Base-by-base conservation (phyloP, 92 coral and sea anemone species). In the Bergia sp. region DNA sequence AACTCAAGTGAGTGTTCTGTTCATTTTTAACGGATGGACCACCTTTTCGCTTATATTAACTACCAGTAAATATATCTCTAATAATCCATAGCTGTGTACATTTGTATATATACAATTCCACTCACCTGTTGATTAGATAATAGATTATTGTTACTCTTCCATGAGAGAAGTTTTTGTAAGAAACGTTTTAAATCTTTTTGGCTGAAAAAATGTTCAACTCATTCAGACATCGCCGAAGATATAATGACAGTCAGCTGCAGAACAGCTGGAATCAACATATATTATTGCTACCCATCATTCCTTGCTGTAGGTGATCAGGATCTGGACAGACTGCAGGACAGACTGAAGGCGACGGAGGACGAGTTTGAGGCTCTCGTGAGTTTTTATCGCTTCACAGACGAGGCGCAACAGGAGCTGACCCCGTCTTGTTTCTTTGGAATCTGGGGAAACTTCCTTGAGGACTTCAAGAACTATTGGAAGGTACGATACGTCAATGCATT, bases 401-500 rank as follows among this genome's bases (percentile, higher is more conserved):
- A 95, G 88, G 93, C 91, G 67, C 95, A 91, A 72, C 94, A 93
- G 87, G 92, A 93, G 69, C 91, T 94, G 76, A 95, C 94, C 1
- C 98, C 98, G n/a, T 96, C 98, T 40, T 86, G 88, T 77, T 92
- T 96, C 21, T 96, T 92, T 85, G 98, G 98, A 40, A 95, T 94
- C 75, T 96, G 99, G 99, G 98, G 98, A 29, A 93, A 91, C 89
- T 96, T 96, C 77, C 79, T 95, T 37, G 99, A 95, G 84, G 96
- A 92, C 88, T 94, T 96, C 92, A 96, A 95, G 86, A 94, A 92
- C 53, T 92, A 90, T 86, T 94, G 98, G 96, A 96, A 96, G 98
- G 99, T 96, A 90, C 39, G 83, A 5, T 6, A 43, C 66, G 7
- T 42, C 16, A 1, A 42, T 2, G 4, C 11, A 23, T 29, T 73